These are phyloP conservation scores for Apotomis betuletana DNA, from an alignment of 2,888 invertebrate species.

Conservation along the genomic window DNA sequence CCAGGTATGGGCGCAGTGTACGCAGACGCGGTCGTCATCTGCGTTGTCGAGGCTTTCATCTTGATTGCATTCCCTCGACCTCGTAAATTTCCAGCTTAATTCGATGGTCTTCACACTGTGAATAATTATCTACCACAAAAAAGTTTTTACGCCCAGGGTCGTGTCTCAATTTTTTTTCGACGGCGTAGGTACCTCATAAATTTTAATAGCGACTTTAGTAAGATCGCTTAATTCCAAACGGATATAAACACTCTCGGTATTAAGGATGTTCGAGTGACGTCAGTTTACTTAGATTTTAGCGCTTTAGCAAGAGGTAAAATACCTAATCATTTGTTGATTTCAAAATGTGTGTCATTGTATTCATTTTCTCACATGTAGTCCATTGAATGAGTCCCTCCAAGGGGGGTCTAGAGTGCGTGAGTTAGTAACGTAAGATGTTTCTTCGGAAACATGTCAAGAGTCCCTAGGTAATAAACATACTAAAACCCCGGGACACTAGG, in stretches of 20 bases:
- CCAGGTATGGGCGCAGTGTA: slow-evolving; percentile 23
- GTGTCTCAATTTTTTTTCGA: slow-evolving; percentile 35
- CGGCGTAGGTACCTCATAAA: slow-evolving; percentile 38
- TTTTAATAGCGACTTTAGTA: slow-evolving; percentile 37
- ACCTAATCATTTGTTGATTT: no score
- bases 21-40: slow-evolving; percentile 46
- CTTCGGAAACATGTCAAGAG: no score
- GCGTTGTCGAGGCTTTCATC: slow-evolving; percentile 60
- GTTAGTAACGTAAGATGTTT: no score
- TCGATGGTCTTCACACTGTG: slow-evolving; percentile 57
- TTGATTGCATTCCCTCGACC: slow-evolving; percentile 63
- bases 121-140: slow-evolving; percentile 51
- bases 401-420: no score
- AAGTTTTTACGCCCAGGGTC: slow-evolving; percentile 40
- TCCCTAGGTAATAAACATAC: no score
- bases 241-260: slow-evolving; percentile 30
- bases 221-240: slow-evolving; percentile 27
- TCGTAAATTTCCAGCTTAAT: slow-evolving; percentile 62
- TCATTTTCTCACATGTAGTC: no score
- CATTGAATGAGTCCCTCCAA: no score
- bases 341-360: no score
- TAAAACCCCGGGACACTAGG: no score
- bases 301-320: background rate
- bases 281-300: background rate
- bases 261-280: slow-evolving; percentile 12